These are phyloP conservation scores for Spilogale gracilis DNA, from an alignment of 2,113 vertebrate genomes.

Conservation along the genomic window DNA sequence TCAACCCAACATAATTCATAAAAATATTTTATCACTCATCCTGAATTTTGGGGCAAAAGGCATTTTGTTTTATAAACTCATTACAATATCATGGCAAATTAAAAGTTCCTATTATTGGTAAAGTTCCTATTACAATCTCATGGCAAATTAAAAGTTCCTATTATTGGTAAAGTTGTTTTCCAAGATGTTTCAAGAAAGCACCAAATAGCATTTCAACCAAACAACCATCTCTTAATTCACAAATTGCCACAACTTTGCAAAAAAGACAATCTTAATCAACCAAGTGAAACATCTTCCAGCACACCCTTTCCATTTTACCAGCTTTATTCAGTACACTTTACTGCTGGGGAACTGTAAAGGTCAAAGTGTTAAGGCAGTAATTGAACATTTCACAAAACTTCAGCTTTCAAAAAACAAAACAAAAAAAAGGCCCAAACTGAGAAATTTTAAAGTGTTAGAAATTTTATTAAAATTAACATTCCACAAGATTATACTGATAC, in stretches of 20 bases:
- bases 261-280: constrained; percentile 66
- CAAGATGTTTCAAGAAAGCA: constrained; percentile 64
- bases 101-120: constrained; percentile 45
- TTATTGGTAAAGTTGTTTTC: neutral
- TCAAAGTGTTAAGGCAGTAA: constrained; percentile 66
- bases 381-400: constrained; percentile 72
- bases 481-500: constrained; percentile 84
- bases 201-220: constrained; percentile 71
- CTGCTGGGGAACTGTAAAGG: constrained; percentile 65
- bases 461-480: constrained; percentile 89
- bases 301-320: constrained; percentile 76
- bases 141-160: constrained; percentile 25
- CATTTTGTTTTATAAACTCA: constrained; percentile 24
- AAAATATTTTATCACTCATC: neutral
- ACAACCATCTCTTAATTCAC: constrained; percentile 38
- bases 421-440: constrained; percentile 85
- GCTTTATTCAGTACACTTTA: constrained; percentile 78
- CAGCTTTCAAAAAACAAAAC: constrained; percentile 70
- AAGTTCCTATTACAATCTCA: neutral
- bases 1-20: constrained; percentile 47
- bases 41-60: neutral
- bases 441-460: constrained; percentile 85
- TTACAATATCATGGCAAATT: constrained; percentile 28
- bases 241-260: constrained; percentile 23
- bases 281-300: constrained; percentile 73